Evolutionary conservation across 2,113 vertebrate genomes (phyloP), one percentile per base, ranked within the genome.

Genomic region (Morone saxatilis): DNA sequence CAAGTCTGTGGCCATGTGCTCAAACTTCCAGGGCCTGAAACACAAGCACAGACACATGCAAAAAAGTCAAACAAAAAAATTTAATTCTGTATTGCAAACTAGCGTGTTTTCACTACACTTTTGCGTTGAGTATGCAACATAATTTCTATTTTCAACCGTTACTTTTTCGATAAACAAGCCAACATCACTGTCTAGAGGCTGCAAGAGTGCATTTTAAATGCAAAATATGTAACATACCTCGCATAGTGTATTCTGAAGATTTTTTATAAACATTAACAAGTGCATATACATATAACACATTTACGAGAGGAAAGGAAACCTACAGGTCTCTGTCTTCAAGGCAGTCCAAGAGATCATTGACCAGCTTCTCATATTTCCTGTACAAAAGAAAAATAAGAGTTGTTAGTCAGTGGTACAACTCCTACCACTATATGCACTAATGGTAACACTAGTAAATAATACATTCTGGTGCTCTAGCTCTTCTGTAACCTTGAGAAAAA

Each of bases 1-100:
- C 81, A 98, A 96, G 6, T 98, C 97, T 80, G 98, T 96, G 70
- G 97, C 96, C 92, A 99, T 98, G 91, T 98, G 97, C 86, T 99
- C 97, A n/a, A 99, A 99, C 91, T 99, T 99, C 98, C 98, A 99
- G 20, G 98, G 97, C 71, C 98, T 99, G 40, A 57, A 90, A 76
- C 1, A 81, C 25, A 71, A 20, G 22, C 57, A 61, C 38, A 45
- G 16, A 48, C 2, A 59, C 5, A 41, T 22, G 19, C 56, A 71
- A 53, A 56, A 2, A 14, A 53, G 20, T n/a, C 51, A 19, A 36
- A 10, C 51, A 22, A 20, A 14, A 7, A 74, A 1, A 38, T 9
- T 4, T 19, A 40, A 47, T 12, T 47, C 14, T 14, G 41, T 36
- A 20, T 45, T n/a, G 10, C 11, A 5, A 20, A 9, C 17, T 38